A percentile compares a stretch with the other conserved stretches of the same genome.
Evolutionary conservation across 2,888 invertebrate genomes (phyloP).

Genomic region (Cantharis nigra): DNA sequence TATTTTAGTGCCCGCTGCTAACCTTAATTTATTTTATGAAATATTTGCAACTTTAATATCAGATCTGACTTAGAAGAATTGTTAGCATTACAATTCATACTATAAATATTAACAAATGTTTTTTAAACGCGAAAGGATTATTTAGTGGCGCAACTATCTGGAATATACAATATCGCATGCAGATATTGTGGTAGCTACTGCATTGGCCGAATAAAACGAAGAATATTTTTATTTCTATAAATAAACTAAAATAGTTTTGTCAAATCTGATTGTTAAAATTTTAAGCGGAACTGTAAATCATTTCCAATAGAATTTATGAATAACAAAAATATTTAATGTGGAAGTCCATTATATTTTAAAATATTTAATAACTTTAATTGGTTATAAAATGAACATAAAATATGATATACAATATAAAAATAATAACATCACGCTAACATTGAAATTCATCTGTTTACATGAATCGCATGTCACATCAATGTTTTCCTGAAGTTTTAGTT

Average conservation of each 20-base stretch:
- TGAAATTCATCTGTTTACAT: slow-evolving; percentile 15
- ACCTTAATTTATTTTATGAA: not conserved
- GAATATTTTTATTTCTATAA: not conserved
- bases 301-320: not conserved
- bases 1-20: too few relatives aligned
- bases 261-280: not conserved
- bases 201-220: not conserved
- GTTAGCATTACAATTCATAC: not conserved
- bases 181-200: not conserved
- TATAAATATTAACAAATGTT: not conserved
- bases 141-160: not conserved
- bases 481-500: slow-evolving; percentile 7
- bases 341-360: not conserved
- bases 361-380: not conserved
- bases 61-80: not conserved
- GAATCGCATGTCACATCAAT: slow-evolving; percentile 24
- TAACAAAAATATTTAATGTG: not conserved
- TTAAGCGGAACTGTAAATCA: not conserved
- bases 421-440: slow-evolving; percentile 1
- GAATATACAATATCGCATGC: not conserved
- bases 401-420: not conserved
- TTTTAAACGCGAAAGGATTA: not conserved
- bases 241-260: not conserved
- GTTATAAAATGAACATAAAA: not conserved
- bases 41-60: not conserved